phyloP scores from a whole-genome alignment of 2,113 vertebrate species.

The Aspidoscelis tigris region DNA sequence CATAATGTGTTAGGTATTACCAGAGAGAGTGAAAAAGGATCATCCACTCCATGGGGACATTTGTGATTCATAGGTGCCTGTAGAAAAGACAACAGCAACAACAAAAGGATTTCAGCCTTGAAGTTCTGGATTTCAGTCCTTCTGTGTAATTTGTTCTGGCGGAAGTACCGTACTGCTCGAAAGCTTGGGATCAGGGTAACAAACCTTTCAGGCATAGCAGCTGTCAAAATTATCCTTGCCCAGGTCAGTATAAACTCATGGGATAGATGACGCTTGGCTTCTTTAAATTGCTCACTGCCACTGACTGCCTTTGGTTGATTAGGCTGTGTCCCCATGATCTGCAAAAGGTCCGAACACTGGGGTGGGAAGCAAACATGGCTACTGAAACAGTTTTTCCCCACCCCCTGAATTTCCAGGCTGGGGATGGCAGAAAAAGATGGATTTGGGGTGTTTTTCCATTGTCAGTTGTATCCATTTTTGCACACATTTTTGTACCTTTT shows the following conservation, averaged over 20 bases:
- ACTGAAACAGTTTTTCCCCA: too few species aligned
- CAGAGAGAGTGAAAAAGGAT: neutral
- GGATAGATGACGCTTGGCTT: neutral
- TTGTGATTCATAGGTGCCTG: neutral
- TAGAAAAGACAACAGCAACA: neutral
- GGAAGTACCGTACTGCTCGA: neutral
- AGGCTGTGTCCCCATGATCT: too few species aligned
- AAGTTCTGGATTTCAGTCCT: neutral
- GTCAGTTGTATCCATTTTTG: too few species aligned
- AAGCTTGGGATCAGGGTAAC: neutral
- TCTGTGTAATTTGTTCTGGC: neutral
- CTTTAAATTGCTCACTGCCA: neutral
- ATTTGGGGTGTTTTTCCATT: too few species aligned
- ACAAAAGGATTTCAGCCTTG: neutral
- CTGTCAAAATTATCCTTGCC: neutral
- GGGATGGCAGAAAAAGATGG: too few species aligned
- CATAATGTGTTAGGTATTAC: constrained; percentile 1
- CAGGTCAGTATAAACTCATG: neutral
- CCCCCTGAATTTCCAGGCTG: too few species aligned
- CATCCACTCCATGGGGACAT: neutral
- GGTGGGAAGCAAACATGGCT: too few species aligned
- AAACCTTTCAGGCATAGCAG: neutral
- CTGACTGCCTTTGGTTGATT: too few species aligned
- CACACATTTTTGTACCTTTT: too few species aligned
- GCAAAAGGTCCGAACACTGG: too few species aligned